A percentile compares a stretch with the other conserved stretches of the same genome.
Conservation (phyloP, 1,140 invertebrate genomes). For the Anagrus nilaparvatae region DNA sequence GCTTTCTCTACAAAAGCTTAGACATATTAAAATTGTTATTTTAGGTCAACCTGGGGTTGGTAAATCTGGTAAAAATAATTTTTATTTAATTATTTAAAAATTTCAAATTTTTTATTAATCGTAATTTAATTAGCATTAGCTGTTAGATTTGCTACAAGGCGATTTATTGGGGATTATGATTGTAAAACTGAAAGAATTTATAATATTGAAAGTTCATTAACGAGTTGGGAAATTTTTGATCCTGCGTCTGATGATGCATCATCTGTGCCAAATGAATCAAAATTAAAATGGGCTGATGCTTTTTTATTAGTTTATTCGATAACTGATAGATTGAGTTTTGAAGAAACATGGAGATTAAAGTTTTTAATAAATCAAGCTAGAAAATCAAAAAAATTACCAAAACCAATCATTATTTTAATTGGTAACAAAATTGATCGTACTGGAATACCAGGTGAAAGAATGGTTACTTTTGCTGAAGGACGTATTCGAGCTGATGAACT, state of each 20-base stretch:
- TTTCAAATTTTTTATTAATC: background rate
- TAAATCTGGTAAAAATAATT: constrained; percentile 55
- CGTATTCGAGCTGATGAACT: constrained; percentile 63
- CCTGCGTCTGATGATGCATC: constrained; percentile 19
- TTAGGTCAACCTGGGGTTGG: constrained; percentile 67
- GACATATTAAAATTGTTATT: too few relatives aligned
- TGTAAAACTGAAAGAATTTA: constrained; percentile 70
- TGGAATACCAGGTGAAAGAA: constrained; percentile 51
- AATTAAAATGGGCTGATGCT: constrained; percentile 74
- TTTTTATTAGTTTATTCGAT: constrained; percentile 78
- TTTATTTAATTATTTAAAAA: background rate
- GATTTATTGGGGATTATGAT: constrained; percentile 80
- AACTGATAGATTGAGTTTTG: constrained; percentile 73
- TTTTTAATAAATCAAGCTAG: constrained; percentile 34
- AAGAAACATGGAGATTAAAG: constrained; percentile 69
- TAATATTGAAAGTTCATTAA: constrained; percentile 16
- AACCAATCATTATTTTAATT: constrained; percentile 42
- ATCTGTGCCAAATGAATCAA: constrained; percentile 44
- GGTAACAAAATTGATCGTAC: constrained; percentile 72
- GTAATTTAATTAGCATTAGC: constrained; percentile 51
- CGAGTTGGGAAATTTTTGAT: constrained; percentile 21
- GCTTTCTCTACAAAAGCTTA: too few relatives aligned
- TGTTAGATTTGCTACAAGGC: constrained; percentile 66
- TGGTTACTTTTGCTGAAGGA: constrained; percentile 62
- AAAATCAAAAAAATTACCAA: constrained; percentile 34